Evolutionary conservation across 2,888 invertebrate genomes (phyloP).

Genomic region (Cyaniris semiargus): DNA sequence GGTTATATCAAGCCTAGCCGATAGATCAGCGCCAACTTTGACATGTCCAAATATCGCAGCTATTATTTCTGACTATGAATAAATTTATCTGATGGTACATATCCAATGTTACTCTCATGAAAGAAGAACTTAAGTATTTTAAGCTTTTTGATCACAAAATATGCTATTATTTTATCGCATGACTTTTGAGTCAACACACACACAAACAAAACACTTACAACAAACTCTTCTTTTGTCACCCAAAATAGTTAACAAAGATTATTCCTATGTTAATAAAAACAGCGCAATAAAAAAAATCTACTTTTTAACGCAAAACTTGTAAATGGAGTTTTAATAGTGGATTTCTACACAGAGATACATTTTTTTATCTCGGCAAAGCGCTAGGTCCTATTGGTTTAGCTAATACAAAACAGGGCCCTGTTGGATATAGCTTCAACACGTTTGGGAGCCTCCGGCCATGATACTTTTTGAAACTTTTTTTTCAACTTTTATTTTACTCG

Average conservation of each 20-base stretch:
- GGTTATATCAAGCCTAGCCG: too few species aligned
- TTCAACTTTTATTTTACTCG: conserved; percentile 11
- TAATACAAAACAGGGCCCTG: conserved; percentile 18
- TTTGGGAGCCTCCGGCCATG: conserved; percentile 9
- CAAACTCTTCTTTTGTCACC: not conserved
- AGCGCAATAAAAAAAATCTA: not conserved
- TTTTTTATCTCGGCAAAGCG: conserved; percentile 8
- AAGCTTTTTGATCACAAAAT: not conserved
- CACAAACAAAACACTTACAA: not conserved
- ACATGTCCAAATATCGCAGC: too few species aligned
- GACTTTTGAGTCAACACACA: not conserved
- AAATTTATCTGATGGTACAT: too few species aligned
- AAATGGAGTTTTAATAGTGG: not conserved
- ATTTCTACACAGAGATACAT: not conserved
- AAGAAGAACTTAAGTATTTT: too few species aligned
- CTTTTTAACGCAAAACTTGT: not conserved
- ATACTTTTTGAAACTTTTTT: conserved; percentile 24
- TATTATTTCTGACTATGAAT: too few species aligned
- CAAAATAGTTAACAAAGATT: not conserved
- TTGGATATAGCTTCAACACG: conserved; percentile 17
- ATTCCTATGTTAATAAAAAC: not conserved
- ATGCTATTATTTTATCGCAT: not conserved
- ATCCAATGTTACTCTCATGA: too few species aligned
- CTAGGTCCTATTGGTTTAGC: not conserved
- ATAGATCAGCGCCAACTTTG: too few species aligned